These are phyloP conservation scores for Oxygymnocypris stewartii DNA, from an alignment of 2,113 vertebrate species.

Conservation along the genomic window DNA sequence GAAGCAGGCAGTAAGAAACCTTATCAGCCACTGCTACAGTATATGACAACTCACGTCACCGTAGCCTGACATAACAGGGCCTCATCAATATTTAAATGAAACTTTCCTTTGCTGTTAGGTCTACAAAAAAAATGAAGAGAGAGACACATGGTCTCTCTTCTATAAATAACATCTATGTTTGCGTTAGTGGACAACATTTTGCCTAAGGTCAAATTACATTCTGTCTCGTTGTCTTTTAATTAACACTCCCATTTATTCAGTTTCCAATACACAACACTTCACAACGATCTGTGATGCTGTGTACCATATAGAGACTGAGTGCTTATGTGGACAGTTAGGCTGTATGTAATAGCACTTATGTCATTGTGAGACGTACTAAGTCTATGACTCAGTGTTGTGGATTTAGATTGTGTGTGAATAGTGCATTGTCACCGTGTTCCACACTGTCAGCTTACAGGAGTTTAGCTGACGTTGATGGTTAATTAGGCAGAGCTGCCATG, in stretches of 20 bases:
- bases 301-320: not conserved
- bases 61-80: conserved; percentile 40
- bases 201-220: not conserved
- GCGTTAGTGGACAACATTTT: conserved; percentile 5
- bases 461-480: not conserved
- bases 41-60: not conserved
- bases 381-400: conserved; percentile 11
- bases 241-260: not conserved
- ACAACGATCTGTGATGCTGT: not conserved
- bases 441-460: not conserved
- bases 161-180: conserved; percentile 62
- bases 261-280: not conserved
- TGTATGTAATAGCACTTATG: not conserved
- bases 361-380: conserved; percentile 25
- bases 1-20: conserved; percentile 17
- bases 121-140: conserved; percentile 60
- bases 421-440: not conserved
- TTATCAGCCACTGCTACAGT: not conserved
- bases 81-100: conserved; percentile 73
- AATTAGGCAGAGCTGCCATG: not conserved
- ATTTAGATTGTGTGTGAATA: not conserved
- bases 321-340: not conserved
- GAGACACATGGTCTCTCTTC: conserved; percentile 47
- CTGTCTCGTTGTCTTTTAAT: not conserved
- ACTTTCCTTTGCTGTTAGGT: conserved; percentile 62